A percentile compares a stretch with the other conserved stretches of the same genome.
phyloP scores from a whole-genome alignment of 2,888 invertebrate species.

The Eurytoma adleriae region DNA sequence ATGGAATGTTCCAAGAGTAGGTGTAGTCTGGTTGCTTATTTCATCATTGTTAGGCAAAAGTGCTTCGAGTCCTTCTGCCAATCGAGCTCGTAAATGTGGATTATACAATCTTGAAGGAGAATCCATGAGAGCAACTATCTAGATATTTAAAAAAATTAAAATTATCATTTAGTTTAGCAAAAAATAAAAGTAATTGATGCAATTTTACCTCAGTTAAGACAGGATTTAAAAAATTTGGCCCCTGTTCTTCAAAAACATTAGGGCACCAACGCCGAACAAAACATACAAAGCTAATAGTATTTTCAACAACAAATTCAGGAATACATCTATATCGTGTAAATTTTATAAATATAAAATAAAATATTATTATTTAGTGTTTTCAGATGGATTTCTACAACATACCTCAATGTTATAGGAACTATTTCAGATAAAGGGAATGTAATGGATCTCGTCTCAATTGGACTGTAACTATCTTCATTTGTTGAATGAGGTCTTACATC shows the following conservation, averaged over 20 bases:
- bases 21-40: constrained; percentile 73
- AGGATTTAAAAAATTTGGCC: constrained; percentile 81
- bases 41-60: constrained; percentile 86
- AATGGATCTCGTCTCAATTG: constrained; percentile 78
- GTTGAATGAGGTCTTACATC: constrained; percentile 73
- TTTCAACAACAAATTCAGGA: constrained; percentile 94
- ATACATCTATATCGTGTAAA: constrained; percentile 80
- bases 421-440: constrained; percentile 82
- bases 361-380: constrained; percentile 12
- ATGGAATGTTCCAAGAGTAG: constrained; percentile 78
- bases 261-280: constrained; percentile 84
- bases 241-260: constrained; percentile 82
- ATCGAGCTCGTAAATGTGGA: constrained; percentile 92
- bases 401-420: constrained; percentile 84
- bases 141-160: constrained; percentile 38
- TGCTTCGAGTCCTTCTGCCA: constrained; percentile 93
- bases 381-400: constrained; percentile 46
- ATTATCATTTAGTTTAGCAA: too few relatives aligned
- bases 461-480: constrained; percentile 79
- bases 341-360: constrained; percentile 12
- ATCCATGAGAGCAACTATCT: constrained; percentile 92
- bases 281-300: constrained; percentile 88
- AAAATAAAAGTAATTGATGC: constrained; percentile 9
- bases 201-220: constrained; percentile 81
- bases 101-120: constrained; percentile 88